Percentiles rank a stretch among this genome's conserved stretches.
phyloP scores from a whole-genome alignment of 2,888 invertebrate species.

The Acrobasis consociella region DNA sequence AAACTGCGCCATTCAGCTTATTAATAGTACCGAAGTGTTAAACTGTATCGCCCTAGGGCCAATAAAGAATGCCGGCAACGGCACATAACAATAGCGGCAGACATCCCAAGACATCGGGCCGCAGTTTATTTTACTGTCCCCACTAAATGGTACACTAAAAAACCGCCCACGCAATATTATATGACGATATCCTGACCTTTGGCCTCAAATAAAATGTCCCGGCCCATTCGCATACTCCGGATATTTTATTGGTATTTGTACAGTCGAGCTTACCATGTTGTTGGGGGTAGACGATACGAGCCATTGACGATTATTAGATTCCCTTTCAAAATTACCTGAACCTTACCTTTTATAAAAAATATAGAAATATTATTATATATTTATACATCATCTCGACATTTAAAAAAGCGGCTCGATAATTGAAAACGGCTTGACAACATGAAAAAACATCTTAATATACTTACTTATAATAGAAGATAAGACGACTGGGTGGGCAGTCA shows the following conservation, averaged over 20 bases:
- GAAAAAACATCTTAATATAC: no score
- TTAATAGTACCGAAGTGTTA: conserved; percentile 55
- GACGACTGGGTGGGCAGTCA: no score
- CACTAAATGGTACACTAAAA: conserved; percentile 75
- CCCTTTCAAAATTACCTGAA: conserved; percentile 21
- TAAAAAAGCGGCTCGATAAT: not conserved
- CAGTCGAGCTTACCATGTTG: conserved; percentile 13
- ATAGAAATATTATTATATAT: no score
- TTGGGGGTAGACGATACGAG: no score
- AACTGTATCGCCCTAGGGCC: conserved; percentile 61
- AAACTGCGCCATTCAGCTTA: conserved; percentile 7
- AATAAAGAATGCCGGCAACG: conserved; percentile 61
- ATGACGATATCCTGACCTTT: conserved; percentile 74
- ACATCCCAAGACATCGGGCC: conserved; percentile 63
- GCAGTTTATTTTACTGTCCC: conserved; percentile 72
- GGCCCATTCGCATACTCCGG: conserved; percentile 36
- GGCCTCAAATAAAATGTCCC: conserved; percentile 56
- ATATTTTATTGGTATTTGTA: conserved; percentile 41
- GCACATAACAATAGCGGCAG: conserved; percentile 63
- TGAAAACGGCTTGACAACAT: no score
- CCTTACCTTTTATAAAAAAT: not conserved
- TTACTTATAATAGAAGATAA: no score
- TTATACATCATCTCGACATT: no score
- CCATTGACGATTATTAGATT: no score
- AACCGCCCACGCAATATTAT: conserved; percentile 73